phyloP scores from a whole-genome alignment of 2,797 vertebrate genomes.

The Phoebastria nigripes region DNA sequence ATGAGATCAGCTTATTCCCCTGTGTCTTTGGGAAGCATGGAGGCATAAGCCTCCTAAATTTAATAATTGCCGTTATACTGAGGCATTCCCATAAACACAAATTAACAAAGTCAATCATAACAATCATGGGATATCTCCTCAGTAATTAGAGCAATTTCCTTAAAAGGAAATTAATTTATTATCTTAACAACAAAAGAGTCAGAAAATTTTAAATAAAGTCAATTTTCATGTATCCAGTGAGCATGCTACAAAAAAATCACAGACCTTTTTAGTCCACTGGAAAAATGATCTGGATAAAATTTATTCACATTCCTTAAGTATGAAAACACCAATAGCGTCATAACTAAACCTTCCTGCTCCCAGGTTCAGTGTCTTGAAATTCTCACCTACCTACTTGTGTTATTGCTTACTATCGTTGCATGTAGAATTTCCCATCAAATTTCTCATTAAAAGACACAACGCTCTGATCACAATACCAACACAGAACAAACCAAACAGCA shows the following conservation, averaged over 20 bases:
- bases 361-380: background rate
- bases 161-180: background rate
- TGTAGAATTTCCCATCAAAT: background rate
- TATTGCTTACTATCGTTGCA: background rate
- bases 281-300: background rate
- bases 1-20: background rate
- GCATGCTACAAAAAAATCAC: background rate
- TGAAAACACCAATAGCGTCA: background rate
- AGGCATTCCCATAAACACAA: background rate
- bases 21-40: background rate
- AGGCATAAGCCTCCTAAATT: background rate
- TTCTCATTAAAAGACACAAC: background rate
- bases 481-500: background rate
- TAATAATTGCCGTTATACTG: background rate
- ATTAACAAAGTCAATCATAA: background rate
- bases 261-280: background rate
- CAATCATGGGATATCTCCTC: background rate
- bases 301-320: background rate
- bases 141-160: background rate
- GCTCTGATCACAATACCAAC: background rate
- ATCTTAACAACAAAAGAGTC: background rate
- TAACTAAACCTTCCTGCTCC: background rate
- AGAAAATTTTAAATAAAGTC: background rate
- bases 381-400: background rate
- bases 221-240: background rate